Base-by-base conservation (phyloP, 1,140 invertebrate species). In the Ips nitidus region DNA sequence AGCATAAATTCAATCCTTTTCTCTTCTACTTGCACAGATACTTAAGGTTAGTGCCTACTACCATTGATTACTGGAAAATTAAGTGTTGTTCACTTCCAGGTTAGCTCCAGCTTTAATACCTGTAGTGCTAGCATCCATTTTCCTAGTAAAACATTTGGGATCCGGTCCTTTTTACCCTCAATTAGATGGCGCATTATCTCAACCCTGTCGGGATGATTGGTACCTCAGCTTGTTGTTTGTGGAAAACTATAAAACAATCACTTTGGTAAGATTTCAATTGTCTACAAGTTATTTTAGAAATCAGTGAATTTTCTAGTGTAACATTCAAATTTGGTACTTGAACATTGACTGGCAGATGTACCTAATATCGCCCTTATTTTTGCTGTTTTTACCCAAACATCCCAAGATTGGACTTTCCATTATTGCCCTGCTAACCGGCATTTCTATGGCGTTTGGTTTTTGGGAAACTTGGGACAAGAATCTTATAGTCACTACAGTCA, bases 331-430 rank as follows among this genome's bases (percentile, higher is more conserved):
- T 0, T 84, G 82, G 82, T 84, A 82, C 57, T 63, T 84, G 7
- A 79, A 89, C 2, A 86, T 89, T 50, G 90, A 92, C 73, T 87
- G 90, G 79, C 89, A 91, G 76, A 83, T 90, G 50, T 89, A 87
- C 71, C 74, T 87, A 8, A 61, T 89, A 4, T 82, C 82, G 3
- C 82, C 83, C 1, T 39, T 84, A 3, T 69, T 85, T 3, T 68
- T 85, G 22, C 79, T 76, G 38, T 81, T 72, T n/a, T 56, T 79
- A 39, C 66, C 64, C 53, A 70, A 68, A 57, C 62, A 42, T 4
- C 71, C 71, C 1, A 70, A 69, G 57, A 43, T 59, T 38, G 68
- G 71, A 61, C 4, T 72, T 3, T 41, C 41, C 3, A n/a, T 65
- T 37, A 47, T 65, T 53, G 3, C 8, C 7, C 2, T 50, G 4